Evolutionary conservation across 2,113 vertebrate genomes (phyloP).

Genomic region (Cairina moschata): DNA sequence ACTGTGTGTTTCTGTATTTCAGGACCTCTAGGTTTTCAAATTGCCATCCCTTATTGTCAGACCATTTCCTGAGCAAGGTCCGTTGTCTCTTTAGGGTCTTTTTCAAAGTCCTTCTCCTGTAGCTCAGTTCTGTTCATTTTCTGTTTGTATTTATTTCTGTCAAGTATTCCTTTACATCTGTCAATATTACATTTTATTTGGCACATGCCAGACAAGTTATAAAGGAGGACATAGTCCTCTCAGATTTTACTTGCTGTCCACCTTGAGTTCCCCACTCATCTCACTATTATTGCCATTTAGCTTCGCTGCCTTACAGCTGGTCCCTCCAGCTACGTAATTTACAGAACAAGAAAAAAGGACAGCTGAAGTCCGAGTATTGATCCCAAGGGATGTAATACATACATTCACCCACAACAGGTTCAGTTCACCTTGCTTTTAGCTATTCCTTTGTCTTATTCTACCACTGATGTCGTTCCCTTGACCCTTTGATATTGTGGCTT

Average conservation of each 20-base stretch:
- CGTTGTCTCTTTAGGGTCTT: conserved; percentile 26
- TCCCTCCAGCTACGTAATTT: conserved; percentile 39
- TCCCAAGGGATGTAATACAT: not conserved
- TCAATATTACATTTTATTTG: conserved; percentile 47
- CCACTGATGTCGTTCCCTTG: not conserved
- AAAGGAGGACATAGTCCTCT: conserved; percentile 10
- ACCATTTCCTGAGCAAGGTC: not conserved
- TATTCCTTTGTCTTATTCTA: not conserved
- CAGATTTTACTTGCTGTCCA: conserved; percentile 23
- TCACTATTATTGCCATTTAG: conserved; percentile 1
- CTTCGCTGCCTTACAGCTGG: not conserved
- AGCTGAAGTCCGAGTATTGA: conserved; percentile 41
- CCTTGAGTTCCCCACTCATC: conserved; percentile 42
- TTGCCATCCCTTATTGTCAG: not conserved
- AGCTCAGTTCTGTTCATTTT: conserved; percentile 10
- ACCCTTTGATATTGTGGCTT: not conserved
- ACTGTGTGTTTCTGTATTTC: not conserved
- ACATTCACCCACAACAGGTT: not conserved
- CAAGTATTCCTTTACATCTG: conserved; percentile 32
- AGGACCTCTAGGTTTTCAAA: not conserved
- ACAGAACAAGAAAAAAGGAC: conserved; percentile 55
- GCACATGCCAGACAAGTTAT: conserved; percentile 44
- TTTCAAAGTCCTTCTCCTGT: not conserved
- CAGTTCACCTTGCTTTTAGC: conserved; percentile 21
- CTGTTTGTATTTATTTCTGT: conserved; percentile 26